Evolutionary conservation across 2,113 vertebrate species (phyloP).

Genomic region (Melozone crissalis): DNA sequence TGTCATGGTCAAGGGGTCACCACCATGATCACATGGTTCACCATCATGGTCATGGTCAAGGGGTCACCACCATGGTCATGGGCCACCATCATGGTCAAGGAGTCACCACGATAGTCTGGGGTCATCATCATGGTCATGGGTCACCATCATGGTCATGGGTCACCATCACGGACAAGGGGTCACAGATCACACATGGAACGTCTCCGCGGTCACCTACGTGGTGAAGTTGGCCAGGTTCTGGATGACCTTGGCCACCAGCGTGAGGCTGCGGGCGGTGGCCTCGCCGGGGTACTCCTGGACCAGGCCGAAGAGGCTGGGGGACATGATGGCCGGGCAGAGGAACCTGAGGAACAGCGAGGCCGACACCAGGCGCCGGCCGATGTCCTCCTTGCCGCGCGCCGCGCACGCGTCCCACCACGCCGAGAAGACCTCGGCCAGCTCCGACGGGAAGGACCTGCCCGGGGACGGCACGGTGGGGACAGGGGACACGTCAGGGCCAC

Average conservation of each 20-base stretch:
- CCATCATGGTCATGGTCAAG: no score
- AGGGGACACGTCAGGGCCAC: rapidly evolving
- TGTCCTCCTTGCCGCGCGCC: constrained; percentile 73
- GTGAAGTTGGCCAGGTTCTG: constrained; percentile 95
- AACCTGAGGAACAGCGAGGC: constrained; percentile 93
- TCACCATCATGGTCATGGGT: neutral
- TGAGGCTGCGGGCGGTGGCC: constrained; percentile 85
- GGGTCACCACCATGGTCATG: no score
- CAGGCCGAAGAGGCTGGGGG: constrained; percentile 92
- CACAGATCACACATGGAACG: no score
- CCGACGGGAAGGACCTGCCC: constrained; percentile 85
- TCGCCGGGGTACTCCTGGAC: constrained; percentile 86
- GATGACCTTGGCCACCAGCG: constrained; percentile 92
- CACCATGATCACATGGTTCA: no score
- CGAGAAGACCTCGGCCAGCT: constrained; percentile 87
- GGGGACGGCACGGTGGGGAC: neutral
- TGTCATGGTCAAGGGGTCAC: no score
- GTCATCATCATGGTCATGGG: neutral
- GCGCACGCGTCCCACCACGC: constrained; percentile 83
- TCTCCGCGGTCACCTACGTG: constrained; percentile 72
- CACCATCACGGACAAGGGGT: no score
- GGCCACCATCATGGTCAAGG: no score
- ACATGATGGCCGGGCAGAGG: constrained; percentile 91
- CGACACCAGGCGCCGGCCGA: constrained; percentile 88
- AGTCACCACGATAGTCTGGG: no score